Conservation (phyloP, 2,113 vertebrate genomes). For the Periophthalmodon schlosseri region DNA sequence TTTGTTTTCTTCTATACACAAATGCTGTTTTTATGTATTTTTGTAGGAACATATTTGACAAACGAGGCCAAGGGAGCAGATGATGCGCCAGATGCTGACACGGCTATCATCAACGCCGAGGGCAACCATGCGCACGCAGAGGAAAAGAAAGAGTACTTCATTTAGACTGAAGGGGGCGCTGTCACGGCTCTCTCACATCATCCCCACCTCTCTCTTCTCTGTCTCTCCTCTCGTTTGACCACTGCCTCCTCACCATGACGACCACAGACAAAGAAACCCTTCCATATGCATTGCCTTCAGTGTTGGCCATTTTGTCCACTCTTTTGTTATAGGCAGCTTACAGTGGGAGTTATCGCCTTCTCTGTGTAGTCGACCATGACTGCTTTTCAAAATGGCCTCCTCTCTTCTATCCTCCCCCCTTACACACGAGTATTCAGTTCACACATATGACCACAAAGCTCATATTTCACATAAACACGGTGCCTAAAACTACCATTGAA, state of each 20-base stretch:
- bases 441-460: conserved; percentile 79
- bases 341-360: conserved; percentile 80
- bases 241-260: conserved; percentile 48
- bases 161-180: conserved; percentile 87
- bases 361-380: conserved; percentile 82
- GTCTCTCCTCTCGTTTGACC: conserved; percentile 56
- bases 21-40: conserved; percentile 27
- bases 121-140: conserved; percentile 98
- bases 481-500: conserved; percentile 98
- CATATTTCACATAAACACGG: conserved; percentile 84
- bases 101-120: conserved; percentile 98
- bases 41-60: conserved; percentile 96
- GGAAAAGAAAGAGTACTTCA: conserved; percentile 99
- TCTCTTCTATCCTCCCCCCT: conserved; percentile 47
- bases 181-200: conserved; percentile 52
- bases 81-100: conserved; percentile 96
- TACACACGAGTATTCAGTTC: conserved; percentile 80
- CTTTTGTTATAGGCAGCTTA: conserved; percentile 34
- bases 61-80: conserved; percentile 99
- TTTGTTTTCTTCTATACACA: conserved; percentile 32
- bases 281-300: conserved; percentile 33
- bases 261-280: conserved; percentile 50
- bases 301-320: conserved; percentile 35
- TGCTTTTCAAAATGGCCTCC: conserved; percentile 79
- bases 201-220: conserved; percentile 46